Percentiles rank a stretch among this genome's conserved stretches.
Evolutionary conservation across 2,113 vertebrate species (phyloP).

Genomic region (Lycocorax pyrrhopterus): DNA sequence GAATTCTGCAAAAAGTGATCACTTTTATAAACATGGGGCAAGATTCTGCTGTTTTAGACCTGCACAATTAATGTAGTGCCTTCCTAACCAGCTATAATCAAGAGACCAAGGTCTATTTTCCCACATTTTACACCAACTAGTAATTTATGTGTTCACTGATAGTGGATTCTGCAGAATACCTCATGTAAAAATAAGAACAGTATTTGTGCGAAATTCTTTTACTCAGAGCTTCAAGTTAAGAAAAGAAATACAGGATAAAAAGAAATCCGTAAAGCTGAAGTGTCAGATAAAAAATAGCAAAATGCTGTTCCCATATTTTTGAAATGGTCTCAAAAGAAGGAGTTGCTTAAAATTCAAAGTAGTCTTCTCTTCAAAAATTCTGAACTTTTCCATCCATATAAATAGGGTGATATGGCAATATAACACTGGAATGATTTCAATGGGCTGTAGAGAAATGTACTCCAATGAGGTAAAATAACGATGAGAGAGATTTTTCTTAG

Average conservation of each 20-base stretch:
- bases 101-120: not conserved
- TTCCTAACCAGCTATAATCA: not conserved
- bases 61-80: not conserved
- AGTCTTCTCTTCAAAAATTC: not conserved
- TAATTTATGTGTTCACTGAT: not conserved
- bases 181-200: not conserved
- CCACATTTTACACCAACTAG: not conserved
- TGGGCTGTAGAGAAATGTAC: not conserved
- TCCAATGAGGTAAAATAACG: not conserved
- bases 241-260: not conserved
- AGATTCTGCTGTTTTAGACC: not conserved
- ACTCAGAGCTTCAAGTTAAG: not conserved
- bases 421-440: not conserved
- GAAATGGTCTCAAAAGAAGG: not conserved
- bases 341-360: not conserved
- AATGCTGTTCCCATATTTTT: not conserved
- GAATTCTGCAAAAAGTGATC: not conserved
- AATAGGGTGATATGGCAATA: not conserved
- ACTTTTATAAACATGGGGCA: not conserved
- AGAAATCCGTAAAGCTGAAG: not conserved
- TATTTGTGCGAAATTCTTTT: not conserved
- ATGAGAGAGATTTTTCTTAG: not conserved
- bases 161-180: not conserved
- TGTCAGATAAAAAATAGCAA: not conserved
- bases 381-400: not conserved